Base-by-base conservation (phyloP, 2,888 invertebrate genomes). In the Drosophila colorata region DNA sequence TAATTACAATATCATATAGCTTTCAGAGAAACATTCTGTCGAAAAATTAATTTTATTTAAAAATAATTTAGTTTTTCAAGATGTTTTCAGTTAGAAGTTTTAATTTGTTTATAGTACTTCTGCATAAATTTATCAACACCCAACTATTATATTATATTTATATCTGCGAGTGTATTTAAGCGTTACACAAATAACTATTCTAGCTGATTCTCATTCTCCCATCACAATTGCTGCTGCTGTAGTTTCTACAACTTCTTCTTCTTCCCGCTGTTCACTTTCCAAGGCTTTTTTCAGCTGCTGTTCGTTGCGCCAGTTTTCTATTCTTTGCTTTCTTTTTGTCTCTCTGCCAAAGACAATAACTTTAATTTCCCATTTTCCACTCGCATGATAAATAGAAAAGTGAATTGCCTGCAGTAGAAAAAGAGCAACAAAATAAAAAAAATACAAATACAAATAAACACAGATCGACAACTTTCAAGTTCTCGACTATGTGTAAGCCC, bases 301-400 rank as follows among this genome's bases (percentile, higher is more conserved):
- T 52, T 40, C 33, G 55, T 33, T 66, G 63, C 77, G 60, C 63
- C 65, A 68, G 77, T 77, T 78, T 79, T 80, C 77, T 56, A 76
- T 80, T 77, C 80, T 80, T 58, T 56, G 65, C 68, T 78, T 67
- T 69, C 71, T 80, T 66, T 61, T 52, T 58, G 37, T 59, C 48
- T 51, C 28, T 46, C 28, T 52, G 28, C 4, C 52, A 55, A 43
- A 56, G 40, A 68, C 64, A 78, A 80, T 84, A 85, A 76, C 59
- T 85, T 80, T 71, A 74, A 72, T 74, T 67, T 87, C 41, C 56
- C 28, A 69, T 57, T 33, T 47, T 53, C 38, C 61, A 59, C 82
- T 85, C 63, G 69, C 78, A 72, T 80, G 83, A 83, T 77, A 74
- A 74, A 79, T 71, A 74, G 85, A 85, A 82, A 87, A 82, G 87